Evolutionary conservation across 2,888 invertebrate genomes (phyloP).

Genomic region (Oligia latruncula): DNA sequence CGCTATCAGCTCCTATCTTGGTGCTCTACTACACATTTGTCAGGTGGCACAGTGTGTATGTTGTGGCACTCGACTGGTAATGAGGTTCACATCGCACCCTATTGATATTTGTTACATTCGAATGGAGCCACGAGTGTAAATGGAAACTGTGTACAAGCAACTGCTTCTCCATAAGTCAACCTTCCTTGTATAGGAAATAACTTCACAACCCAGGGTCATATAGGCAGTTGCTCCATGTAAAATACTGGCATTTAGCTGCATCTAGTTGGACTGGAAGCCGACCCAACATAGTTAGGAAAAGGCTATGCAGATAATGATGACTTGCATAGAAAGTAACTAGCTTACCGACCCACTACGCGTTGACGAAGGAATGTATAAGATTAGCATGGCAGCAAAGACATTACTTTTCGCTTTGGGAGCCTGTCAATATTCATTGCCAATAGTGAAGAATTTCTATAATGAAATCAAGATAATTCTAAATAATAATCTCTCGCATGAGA

Average conservation of each 20-base stretch:
- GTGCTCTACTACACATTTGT: constrained; percentile 53
- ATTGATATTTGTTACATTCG: constrained; percentile 56
- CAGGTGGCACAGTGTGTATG: constrained; percentile 64
- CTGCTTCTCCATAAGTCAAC: constrained; percentile 5
- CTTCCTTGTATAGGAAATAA: neutral
- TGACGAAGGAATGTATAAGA: neutral
- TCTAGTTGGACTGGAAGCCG: neutral
- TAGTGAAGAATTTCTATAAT: neutral
- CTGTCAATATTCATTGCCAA: neutral
- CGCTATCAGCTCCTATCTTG: constrained; percentile 32
- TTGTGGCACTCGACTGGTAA: constrained; percentile 65
- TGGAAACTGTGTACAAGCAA: neutral
- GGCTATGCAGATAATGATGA: neutral
- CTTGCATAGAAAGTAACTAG: neutral
- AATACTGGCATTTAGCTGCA: neutral
- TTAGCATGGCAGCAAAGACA: neutral
- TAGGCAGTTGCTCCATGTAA: neutral
- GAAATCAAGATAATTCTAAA: neutral
- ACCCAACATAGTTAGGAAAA: no score
- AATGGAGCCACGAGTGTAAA: constrained; percentile 21
- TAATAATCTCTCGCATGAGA: no score
- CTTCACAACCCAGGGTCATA: neutral
- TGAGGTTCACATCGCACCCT: constrained; percentile 66
- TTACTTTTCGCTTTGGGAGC: neutral
- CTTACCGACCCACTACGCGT: neutral